These are phyloP conservation scores for Myrmecobius fasciatus DNA, from an alignment of 2,113 vertebrate genomes.

Conservation along the genomic window DNA sequence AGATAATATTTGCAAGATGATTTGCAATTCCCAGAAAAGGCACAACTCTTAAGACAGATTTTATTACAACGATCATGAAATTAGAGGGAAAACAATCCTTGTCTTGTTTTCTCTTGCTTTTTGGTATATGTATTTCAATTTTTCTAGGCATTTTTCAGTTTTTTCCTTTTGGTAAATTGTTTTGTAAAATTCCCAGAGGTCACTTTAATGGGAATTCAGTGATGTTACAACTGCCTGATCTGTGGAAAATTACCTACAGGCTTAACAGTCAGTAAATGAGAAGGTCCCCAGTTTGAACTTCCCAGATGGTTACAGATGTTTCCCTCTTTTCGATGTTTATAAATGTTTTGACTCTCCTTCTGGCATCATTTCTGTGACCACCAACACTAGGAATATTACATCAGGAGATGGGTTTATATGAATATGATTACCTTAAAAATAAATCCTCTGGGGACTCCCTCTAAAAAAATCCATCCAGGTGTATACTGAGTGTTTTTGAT, in stretches of 20 bases:
- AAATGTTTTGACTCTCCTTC: not conserved
- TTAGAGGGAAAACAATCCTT: constrained; percentile 38
- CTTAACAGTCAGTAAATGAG: not conserved
- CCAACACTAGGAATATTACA: not conserved
- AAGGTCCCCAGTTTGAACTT: not conserved
- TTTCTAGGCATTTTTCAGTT: constrained; percentile 28
- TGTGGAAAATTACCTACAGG: not conserved
- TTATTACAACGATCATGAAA: not conserved
- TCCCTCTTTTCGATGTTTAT: not conserved
- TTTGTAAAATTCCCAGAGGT: constrained; percentile 52
- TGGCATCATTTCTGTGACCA: not conserved
- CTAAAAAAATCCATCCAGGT: not conserved
- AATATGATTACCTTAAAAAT: constrained; percentile 35
- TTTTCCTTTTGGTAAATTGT: constrained; percentile 57
- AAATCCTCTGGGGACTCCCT: not conserved
- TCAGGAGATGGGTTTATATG: not conserved
- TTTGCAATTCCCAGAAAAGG: constrained; percentile 29
- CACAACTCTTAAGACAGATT: constrained; percentile 11
- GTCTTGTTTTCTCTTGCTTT: constrained; percentile 36
- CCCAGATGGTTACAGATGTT: not conserved
- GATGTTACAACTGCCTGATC: constrained; percentile 1
- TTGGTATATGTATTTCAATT: constrained; percentile 35
- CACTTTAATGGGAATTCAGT: constrained; percentile 44
- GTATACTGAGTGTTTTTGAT: not conserved
- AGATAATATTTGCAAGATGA: constrained; percentile 35